phyloP scores from a whole-genome alignment of 2,888 invertebrate species.

The Sminthurinus aureus region DNA sequence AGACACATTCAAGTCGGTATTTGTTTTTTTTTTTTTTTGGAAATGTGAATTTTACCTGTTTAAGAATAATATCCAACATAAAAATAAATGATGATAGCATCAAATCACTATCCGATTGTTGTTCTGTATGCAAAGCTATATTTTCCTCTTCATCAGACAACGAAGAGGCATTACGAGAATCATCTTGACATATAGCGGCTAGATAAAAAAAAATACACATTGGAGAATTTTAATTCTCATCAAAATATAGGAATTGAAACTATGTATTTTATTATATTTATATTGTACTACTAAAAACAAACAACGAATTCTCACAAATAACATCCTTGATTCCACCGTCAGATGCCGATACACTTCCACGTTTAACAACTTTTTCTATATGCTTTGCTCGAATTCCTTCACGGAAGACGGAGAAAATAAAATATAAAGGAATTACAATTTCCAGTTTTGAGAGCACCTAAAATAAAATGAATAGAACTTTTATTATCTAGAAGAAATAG shows the following conservation, averaged over 20 bases:
- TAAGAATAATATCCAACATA: slow-evolving; percentile 93
- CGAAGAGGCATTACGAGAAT: slow-evolving; percentile 73
- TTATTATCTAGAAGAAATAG: too few species aligned
- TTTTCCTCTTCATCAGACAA: slow-evolving; percentile 71
- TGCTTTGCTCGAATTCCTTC: slow-evolving; percentile 74
- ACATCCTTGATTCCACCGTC: slow-evolving; percentile 54
- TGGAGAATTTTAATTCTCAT: not conserved
- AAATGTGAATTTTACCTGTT: slow-evolving; percentile 86
- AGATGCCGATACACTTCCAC: slow-evolving; percentile 59
- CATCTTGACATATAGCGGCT: slow-evolving; percentile 74
- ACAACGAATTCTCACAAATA: slow-evolving; percentile 49
- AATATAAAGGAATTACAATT: slow-evolving; percentile 85
- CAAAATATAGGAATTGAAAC: not conserved
- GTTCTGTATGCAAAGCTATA: slow-evolving; percentile 70
- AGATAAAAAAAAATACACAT: not conserved
- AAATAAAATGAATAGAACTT: slow-evolving; percentile 57
- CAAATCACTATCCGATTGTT: slow-evolving; percentile 75
- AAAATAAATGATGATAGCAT: slow-evolving; percentile 95
- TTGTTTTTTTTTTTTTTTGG: not conserved
- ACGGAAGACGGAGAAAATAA: slow-evolving; percentile 89
- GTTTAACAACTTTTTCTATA: slow-evolving; percentile 53
- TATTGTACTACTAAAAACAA: too few species aligned
- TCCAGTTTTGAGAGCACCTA: slow-evolving; percentile 87
- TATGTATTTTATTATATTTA: slow-evolving; percentile 6
- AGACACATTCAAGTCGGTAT: not conserved